phyloP scores from a whole-genome alignment of 2,888 invertebrate species.

The Polydrusus pterygomalis region DNA sequence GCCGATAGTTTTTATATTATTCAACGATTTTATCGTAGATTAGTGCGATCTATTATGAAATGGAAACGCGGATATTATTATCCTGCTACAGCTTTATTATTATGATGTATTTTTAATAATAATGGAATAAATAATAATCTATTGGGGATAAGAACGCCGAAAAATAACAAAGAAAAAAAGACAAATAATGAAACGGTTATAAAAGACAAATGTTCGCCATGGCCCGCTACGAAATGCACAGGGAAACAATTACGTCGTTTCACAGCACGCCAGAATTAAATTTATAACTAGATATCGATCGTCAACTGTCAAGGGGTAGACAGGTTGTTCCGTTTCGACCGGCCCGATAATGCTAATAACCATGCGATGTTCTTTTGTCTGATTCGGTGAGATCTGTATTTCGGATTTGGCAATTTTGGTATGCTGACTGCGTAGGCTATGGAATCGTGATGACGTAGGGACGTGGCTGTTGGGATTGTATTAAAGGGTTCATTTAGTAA shows the following conservation, averaged over 20 bases:
- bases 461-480: conserved; percentile 1
- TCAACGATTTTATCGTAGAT: conserved; percentile 3
- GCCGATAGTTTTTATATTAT: not conserved
- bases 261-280: conserved; percentile 52
- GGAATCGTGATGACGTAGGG: not conserved
- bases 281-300: conserved; percentile 54
- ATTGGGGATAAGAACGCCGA: too few species aligned
- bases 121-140: too few species aligned
- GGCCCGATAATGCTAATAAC: conserved; percentile 54
- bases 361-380: conserved; percentile 55
- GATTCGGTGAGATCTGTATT: conserved; percentile 47
- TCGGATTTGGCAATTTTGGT: conserved; percentile 24
- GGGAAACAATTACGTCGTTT: conserved; percentile 51
- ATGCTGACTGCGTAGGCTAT: conserved; percentile 13
- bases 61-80: not conserved
- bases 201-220: conserved; percentile 24
- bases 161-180: not conserved
- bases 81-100: too few species aligned
- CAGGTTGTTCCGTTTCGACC: conserved; percentile 52
- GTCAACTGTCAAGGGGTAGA: conserved; percentile 51
- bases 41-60: not conserved
- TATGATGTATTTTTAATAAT: too few species aligned
- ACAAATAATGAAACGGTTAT: conserved; percentile 22
- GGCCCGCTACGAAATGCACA: conserved; percentile 35
- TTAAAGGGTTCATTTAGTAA: not conserved